These are phyloP conservation scores for Herpailurus yagouaroundi DNA, from an alignment of 2,113 vertebrate genomes.

Conservation along the genomic window DNA sequence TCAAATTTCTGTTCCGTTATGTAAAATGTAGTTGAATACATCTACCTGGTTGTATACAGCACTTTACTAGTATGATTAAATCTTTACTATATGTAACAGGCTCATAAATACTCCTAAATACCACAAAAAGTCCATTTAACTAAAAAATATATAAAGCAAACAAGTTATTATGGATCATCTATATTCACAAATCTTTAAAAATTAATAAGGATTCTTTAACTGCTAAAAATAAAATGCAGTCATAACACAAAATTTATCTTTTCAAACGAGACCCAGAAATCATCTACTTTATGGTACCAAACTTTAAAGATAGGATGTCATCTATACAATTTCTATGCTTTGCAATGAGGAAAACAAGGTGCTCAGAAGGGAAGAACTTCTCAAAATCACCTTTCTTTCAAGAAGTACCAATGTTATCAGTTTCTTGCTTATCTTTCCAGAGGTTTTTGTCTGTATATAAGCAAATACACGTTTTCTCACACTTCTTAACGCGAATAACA, in stretches of 20 bases:
- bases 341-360: not conserved
- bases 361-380: not conserved
- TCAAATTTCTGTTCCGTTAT: not conserved
- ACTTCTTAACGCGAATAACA: not conserved
- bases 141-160: not conserved
- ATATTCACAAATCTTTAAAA: not conserved
- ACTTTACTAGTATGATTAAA: not conserved
- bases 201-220: not conserved
- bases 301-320: not conserved
- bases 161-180: not conserved
- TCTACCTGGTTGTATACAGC: not conserved
- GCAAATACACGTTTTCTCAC: not conserved
- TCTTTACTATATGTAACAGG: not conserved
- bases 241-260: not conserved
- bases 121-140: not conserved
- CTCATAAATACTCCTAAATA: not conserved
- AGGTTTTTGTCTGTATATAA: not conserved
- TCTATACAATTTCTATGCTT: not conserved
- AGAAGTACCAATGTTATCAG: not conserved
- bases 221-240: not conserved
- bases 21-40: not conserved
- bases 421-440: not conserved
- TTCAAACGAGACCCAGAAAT: not conserved
- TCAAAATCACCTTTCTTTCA: not conserved
- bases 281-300: not conserved